phyloP scores from a whole-genome alignment of 2,113 vertebrate genomes.

The Mixornis gularis region DNA sequence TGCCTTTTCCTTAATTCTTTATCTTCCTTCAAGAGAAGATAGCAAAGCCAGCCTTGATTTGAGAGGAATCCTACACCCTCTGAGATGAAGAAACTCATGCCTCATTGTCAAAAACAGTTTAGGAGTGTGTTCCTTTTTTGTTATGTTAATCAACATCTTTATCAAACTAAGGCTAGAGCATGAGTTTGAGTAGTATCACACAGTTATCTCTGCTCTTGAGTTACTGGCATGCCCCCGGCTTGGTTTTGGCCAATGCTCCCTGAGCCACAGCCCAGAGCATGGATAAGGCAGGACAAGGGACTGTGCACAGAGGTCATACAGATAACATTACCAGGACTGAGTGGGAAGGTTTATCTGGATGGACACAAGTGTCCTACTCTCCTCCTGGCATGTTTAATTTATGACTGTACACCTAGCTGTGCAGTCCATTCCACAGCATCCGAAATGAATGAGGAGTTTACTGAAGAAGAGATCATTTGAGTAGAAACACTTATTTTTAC shows the following conservation, averaged over 20 bases:
- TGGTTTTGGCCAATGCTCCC: neutral
- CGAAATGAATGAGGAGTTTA: neutral
- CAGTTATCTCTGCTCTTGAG: neutral
- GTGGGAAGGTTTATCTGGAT: neutral
- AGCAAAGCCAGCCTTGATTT: neutral
- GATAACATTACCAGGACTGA: neutral
- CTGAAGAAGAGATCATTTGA: neutral
- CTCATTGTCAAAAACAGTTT: accelerated
- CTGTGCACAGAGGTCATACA: neutral
- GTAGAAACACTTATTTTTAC: neutral
- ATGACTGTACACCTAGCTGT: neutral
- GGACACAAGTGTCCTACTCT: neutral
- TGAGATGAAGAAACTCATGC: neutral
- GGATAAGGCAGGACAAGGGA: neutral
- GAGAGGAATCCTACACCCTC: neutral
- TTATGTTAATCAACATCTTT: neutral
- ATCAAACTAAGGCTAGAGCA: neutral
- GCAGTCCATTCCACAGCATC: neutral
- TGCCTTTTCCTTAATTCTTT: neutral
- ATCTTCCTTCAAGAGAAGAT: neutral
- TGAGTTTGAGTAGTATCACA: neutral
- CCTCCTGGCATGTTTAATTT: neutral
- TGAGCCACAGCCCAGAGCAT: neutral
- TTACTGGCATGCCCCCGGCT: accelerated
- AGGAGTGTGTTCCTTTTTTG: neutral